Evolutionary conservation across 2,113 vertebrate genomes (phyloP).

Genomic region (Marcusenius ussheri): DNA sequence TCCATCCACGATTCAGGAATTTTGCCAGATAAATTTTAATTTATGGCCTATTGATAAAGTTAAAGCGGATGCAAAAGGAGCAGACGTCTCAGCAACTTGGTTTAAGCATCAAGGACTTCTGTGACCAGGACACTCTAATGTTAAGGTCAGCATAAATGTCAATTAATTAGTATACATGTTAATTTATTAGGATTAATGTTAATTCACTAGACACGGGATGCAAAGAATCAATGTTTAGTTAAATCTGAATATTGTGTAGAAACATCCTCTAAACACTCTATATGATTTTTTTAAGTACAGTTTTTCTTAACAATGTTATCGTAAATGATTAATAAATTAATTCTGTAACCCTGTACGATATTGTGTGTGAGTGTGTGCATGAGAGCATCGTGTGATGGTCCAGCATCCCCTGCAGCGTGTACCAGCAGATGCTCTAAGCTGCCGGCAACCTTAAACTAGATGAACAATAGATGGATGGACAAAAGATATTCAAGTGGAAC

Average conservation of each 20-base stretch:
- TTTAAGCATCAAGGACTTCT: background rate
- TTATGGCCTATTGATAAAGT: background rate
- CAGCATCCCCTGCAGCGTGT: background rate
- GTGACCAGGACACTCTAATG: background rate
- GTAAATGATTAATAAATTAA: background rate
- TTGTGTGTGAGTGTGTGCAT: background rate
- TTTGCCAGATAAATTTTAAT: background rate
- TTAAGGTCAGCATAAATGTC: background rate
- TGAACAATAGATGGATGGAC: background rate
- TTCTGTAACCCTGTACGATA: background rate
- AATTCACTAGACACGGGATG: background rate
- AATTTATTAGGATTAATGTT: background rate
- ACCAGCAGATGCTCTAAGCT: background rate
- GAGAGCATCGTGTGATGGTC: background rate
- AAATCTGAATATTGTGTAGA: background rate
- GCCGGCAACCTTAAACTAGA: background rate
- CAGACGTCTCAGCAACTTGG: background rate
- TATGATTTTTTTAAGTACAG: background rate
- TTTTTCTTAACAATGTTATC: background rate
- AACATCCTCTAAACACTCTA: background rate
- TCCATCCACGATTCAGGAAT: background rate
- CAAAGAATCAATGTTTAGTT: background rate
- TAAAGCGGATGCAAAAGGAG: background rate
- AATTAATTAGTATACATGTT: background rate
- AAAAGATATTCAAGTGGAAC: background rate